These are phyloP conservation scores for Cathartes aura DNA, from an alignment of 2,113 vertebrate species.

Conservation along the genomic window DNA sequence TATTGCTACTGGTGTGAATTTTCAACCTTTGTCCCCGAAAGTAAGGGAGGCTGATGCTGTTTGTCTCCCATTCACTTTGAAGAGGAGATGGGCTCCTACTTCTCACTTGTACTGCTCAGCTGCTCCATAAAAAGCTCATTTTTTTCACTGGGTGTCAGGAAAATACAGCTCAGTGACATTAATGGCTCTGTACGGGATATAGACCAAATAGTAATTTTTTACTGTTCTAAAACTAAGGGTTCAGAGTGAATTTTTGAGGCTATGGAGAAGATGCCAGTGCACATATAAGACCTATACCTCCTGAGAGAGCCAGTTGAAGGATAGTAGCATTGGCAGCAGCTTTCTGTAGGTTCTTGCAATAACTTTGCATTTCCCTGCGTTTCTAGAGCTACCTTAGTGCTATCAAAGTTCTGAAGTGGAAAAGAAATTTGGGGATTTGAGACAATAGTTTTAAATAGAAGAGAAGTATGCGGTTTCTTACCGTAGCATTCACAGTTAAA, in stretches of 20 bases:
- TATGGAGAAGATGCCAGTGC: not conserved
- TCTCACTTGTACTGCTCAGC: not conserved
- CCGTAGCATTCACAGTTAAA: not conserved
- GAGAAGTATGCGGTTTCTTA: not conserved
- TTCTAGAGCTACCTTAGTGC: not conserved
- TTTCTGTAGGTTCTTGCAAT: not conserved
- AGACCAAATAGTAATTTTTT: not conserved
- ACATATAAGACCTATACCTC: not conserved
- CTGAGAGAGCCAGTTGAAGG: not conserved
- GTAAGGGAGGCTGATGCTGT: not conserved
- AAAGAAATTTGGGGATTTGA: not conserved
- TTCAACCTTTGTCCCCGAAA: not conserved
- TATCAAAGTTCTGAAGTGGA: not conserved
- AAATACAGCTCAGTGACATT: not conserved
- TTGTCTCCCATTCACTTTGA: not conserved
- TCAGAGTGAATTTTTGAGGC: not conserved
- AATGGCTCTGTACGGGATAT: not conserved
- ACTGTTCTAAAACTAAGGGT: not conserved
- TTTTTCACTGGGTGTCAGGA: not conserved
- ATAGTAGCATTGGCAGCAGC: not conserved
- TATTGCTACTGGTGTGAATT: not conserved
- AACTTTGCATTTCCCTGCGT: not conserved
- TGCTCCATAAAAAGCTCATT: not conserved
- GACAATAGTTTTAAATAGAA: not conserved
- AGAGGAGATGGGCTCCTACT: not conserved